Conservation (phyloP, 1,140 invertebrate genomes). For the Cotesia vestalis region DNA sequence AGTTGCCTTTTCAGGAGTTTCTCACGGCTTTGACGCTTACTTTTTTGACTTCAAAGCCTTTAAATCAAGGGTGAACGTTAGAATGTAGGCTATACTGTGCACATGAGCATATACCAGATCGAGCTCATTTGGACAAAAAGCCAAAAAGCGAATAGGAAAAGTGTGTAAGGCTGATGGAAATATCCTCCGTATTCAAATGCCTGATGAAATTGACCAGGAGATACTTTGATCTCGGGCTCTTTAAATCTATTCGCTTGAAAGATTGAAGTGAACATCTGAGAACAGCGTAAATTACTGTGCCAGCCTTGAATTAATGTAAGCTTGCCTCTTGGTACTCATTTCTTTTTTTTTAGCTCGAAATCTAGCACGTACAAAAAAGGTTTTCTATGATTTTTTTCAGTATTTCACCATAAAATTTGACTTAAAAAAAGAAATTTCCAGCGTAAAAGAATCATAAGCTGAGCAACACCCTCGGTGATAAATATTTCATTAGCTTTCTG, state of each 20-base stretch:
- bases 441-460: too few relatives aligned
- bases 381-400: too few relatives aligned
- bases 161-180: slow-evolving; percentile 16
- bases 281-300: slow-evolving; percentile 57
- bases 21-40: too few relatives aligned
- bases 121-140: slow-evolving; percentile 1
- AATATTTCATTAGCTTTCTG: too few relatives aligned
- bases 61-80: slow-evolving; percentile 18
- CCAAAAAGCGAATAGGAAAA: slow-evolving; percentile 4
- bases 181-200: slow-evolving; percentile 54
- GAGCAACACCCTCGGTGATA: too few relatives aligned
- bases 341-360: too few relatives aligned
- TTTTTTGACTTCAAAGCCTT: slow-evolving; percentile 4
- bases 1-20: too few relatives aligned
- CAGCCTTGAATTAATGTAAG: slow-evolving; percentile 1
- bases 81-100: background rate
- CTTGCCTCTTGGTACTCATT: too few relatives aligned
- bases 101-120: background rate
- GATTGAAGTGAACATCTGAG: slow-evolving; percentile 67
- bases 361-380: too few relatives aligned
- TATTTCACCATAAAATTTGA: too few relatives aligned
- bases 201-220: slow-evolving; percentile 66
- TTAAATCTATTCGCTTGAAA: slow-evolving; percentile 63
- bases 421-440: too few relatives aligned
- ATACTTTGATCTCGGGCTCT: slow-evolving; percentile 63